Evolutionary conservation across 35 echinoderm and acorn worm species (phyloP), one percentile per base, ranked within the genome.

Genomic region (Chiridota heheva): DNA sequence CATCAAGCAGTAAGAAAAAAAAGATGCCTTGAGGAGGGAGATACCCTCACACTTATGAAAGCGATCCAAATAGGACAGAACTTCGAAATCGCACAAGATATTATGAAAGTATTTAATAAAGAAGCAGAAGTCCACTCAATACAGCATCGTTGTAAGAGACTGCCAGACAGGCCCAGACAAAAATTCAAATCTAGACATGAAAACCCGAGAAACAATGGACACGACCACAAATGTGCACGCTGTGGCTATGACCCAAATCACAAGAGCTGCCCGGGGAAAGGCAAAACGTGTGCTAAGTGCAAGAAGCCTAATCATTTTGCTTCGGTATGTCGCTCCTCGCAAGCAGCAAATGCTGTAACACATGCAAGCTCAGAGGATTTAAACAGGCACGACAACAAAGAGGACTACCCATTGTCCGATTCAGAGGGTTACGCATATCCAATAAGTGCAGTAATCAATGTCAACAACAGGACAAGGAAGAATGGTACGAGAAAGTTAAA

Each of bases 401-500:
- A n/a, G n/a, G 33, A 28, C 61, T 15, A 29, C 12, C 7, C 12
- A n/a, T n/a, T n/a, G n/a, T n/a, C n/a, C n/a, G n/a, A n/a, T n/a
- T n/a, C n/a, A n/a, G n/a, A n/a, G n/a, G n/a, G n/a, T n/a, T n/a
- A n/a, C n/a, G n/a, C n/a, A n/a, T n/a, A n/a, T n/a, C n/a, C n/a
- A n/a, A n/a, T 16, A 1, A 0, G 60, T 1, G 26, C 20, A 18
- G 32, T 0, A 63, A n/a, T 28, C 10, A 53, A 53, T 13, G 48
- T 22, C 48, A 53, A 22, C 10, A 12, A 70, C 16, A 31, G 0
- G 67, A 70, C 18, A 41, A 35, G 6, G 42, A n/a, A 30, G 81
- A 95, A 17, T 95, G 86, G 91, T 85, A 89, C 39, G 91, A 85
- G 46, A 89, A 18, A 34, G 81, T 89, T 2, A 69, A 59, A 2